phyloP scores from a whole-genome alignment of 23 tunicate genomes.

The Ascidia mentula region DNA sequence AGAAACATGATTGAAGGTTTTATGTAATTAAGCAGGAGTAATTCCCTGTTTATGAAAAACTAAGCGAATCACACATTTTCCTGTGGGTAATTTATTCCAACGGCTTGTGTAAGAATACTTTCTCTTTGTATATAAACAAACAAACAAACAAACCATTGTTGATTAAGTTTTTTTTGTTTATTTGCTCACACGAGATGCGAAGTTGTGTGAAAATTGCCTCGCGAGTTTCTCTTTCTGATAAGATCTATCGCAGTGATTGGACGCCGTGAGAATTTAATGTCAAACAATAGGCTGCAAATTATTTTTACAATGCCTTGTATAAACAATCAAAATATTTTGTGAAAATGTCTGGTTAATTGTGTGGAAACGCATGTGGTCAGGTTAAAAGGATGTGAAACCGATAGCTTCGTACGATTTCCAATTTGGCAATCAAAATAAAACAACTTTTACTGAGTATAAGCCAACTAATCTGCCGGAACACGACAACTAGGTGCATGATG shows the following conservation, averaged over 20 bases:
- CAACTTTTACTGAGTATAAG: not conserved
- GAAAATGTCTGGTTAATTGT: not conserved
- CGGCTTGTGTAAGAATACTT: not conserved
- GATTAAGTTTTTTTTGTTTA: not conserved
- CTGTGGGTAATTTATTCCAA: no score
- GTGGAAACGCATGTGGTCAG: not conserved
- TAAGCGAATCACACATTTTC: no score
- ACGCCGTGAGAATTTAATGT: not conserved
- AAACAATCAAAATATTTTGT: not conserved
- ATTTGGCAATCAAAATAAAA: not conserved
- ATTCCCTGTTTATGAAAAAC: no score
- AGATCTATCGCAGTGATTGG: not conserved
- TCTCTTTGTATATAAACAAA: not conserved
- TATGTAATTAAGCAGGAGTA: no score
- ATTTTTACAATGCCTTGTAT: not conserved
- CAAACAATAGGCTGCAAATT: not conserved
- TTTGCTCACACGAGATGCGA: not conserved
- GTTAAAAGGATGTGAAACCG: not conserved
- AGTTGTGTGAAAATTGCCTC: not conserved
- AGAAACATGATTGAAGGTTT: no score
- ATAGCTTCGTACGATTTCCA: not conserved
- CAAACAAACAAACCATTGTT: not conserved
- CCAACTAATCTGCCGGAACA: not conserved
- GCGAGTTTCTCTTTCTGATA: not conserved
- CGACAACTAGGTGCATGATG: not conserved